Base-by-base conservation (phyloP, 2,797 vertebrate species). In the Enteromius mattozi region DNA sequence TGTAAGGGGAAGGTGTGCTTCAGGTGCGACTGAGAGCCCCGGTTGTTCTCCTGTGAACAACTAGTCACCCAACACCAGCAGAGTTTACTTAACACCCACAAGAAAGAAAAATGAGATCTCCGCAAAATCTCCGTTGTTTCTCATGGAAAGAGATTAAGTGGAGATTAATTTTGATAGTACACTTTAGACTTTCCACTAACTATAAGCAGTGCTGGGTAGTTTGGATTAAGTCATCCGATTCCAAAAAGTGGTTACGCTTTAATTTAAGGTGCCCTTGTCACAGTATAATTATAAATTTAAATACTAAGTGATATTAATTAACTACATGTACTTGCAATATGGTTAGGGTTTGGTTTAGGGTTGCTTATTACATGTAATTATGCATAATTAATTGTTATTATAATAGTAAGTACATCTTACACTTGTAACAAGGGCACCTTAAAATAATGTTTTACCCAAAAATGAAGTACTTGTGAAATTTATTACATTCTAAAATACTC, bases 1-100 rank as follows among this genome's bases (percentile, higher is more conserved):
- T 91, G 85, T 86, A 89, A 89, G 85, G 85, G 88, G 81, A 91
- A 93, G 91, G 91, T 92, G 91, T 93, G 86, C 89, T 87, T 90
- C 88, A 92, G 90, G 89, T 91, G 89, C 87, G 90, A 86, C 78
- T 85, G 81, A 82, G 79, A 82, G 76, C 71, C 45, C 70, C 12
- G 27, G 72, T 77, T 78, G 24, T 84, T 78, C 65, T 69, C 37
- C 65, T 19, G 37, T 56, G 30, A 82, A 37, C 35, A 87, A 75
- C 75, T 33, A 56, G 84, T 84, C 86, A 88, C 78, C 42, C 87
- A 88, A 70, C 78, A 86, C 87, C 76, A 75, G 74, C 85, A 56
- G 85, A 80, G 81, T 19, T 80, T 75, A 56, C 71, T 56, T 75
- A 78, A 70, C 19, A 42, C 69, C 37, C 78, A 61, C 7, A 54